These are phyloP conservation scores for Sycobia sp. DNA, from an alignment of 1,140 invertebrate genomes.

Conservation along the genomic window DNA sequence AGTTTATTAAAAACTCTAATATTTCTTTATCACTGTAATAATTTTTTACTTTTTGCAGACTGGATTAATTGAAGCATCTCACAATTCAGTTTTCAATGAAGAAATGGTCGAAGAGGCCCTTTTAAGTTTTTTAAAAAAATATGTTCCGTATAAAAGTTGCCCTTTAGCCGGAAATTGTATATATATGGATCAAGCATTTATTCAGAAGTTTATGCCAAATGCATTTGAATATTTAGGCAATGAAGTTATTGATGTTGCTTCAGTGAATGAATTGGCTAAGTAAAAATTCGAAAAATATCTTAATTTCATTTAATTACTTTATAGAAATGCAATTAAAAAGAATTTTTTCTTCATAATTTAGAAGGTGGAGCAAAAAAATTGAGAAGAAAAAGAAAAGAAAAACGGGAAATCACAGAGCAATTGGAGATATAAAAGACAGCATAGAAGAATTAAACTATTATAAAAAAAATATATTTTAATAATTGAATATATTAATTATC, in stretches of 20 bases:
- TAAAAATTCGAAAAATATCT: conserved; percentile 40
- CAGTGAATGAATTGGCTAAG: conserved; percentile 84
- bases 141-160: conserved; percentile 67
- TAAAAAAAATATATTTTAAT: conserved; percentile 55
- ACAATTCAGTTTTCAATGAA: conserved; percentile 65
- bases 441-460: conserved; percentile 85
- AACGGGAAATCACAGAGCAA: conserved; percentile 72
- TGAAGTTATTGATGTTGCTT: conserved; percentile 90
- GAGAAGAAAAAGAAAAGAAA: conserved; percentile 71
- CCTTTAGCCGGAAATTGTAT: conserved; percentile 90
- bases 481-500: no score
- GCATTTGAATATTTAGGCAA: conserved; percentile 85
- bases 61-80: conserved; percentile 75
- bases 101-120: conserved; percentile 73
- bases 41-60: conserved; percentile 62
- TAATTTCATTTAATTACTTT: neutral
- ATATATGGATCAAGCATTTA: conserved; percentile 82
- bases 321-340: no score
- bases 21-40: neutral
- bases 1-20: no score
- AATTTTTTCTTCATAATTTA: conserved; percentile 49
- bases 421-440: conserved; percentile 87
- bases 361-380: conserved; percentile 74
- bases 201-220: conserved; percentile 77
- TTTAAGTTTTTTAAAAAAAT: conserved; percentile 73